Percentiles rank a stretch among this genome's conserved stretches.
Evolutionary conservation across 2,797 vertebrate species (phyloP).

Genomic region (Limnodromus scolopaceus): DNA sequence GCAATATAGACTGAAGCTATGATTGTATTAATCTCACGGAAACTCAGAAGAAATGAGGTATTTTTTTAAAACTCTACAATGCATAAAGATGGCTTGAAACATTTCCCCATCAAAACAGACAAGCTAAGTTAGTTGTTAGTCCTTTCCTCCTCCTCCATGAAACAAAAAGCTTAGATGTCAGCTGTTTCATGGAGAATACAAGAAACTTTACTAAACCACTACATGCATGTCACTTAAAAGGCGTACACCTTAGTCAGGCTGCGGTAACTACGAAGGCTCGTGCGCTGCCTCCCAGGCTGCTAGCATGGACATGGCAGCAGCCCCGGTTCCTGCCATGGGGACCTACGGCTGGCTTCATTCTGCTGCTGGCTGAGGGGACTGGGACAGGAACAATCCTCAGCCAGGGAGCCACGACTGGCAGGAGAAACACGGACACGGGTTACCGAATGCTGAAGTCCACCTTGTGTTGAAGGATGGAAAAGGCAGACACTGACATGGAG

Average conservation of each 20-base stretch:
- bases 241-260: background rate
- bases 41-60: background rate
- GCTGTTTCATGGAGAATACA: background rate
- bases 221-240: rapidly evolving
- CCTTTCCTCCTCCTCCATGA: background rate
- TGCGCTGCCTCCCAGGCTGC: background rate
- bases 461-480: background rate
- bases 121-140: background rate
- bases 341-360: background rate
- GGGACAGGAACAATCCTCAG: background rate
- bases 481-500: background rate
- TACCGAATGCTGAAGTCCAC: background rate
- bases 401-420: background rate
- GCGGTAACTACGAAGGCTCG: rapidly evolving
- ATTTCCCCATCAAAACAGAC: background rate
- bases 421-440: background rate
- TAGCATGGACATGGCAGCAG: too few relatives aligned
- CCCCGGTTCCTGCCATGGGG: rapidly evolving
- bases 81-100: background rate
- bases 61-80: background rate
- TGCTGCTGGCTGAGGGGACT: background rate
- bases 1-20: background rate
- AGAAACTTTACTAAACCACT: background rate
- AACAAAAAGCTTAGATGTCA: background rate
- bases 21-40: background rate